Evolutionary conservation across 2,113 vertebrate genomes (phyloP).

Genomic region (Lipophrys pholis): DNA sequence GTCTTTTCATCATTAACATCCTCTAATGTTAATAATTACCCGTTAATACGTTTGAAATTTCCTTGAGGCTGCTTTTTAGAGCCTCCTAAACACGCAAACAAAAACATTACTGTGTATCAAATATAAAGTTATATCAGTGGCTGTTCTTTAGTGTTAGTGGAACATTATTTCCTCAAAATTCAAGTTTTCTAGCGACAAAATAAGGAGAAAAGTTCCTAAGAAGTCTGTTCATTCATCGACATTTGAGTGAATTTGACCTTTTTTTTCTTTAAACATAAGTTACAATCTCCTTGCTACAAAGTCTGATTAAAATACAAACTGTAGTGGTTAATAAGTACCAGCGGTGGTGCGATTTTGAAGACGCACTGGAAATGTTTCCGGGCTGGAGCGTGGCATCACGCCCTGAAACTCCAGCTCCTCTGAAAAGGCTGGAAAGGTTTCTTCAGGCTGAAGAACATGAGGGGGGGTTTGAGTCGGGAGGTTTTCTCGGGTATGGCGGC

Average conservation of each 20-base stretch:
- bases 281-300: neutral
- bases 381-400: conserved; percentile 37
- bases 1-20: conserved; percentile 7
- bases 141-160: conserved; percentile 22
- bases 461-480: conserved; percentile 62
- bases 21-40: neutral
- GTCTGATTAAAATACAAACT: neutral
- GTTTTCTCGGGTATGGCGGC: conserved; percentile 70
- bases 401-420: conserved; percentile 79
- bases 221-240: neutral
- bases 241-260: conserved; percentile 7
- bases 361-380: neutral
- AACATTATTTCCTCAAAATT: conserved; percentile 2
- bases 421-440: conserved; percentile 77
- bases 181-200: conserved; percentile 24
- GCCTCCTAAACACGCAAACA: neutral
- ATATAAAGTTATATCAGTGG: conserved; percentile 7
- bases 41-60: conserved; percentile 52
- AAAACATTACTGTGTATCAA: neutral
- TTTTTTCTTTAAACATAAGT: conserved; percentile 1
- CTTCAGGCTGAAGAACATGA: conserved; percentile 69
- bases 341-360: neutral
- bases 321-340: neutral
- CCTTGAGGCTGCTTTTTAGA: conserved; percentile 11
- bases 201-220: conserved; percentile 1